A percentile compares a stretch with the other conserved stretches of the same genome.
Conservation (phyloP, 2,797 vertebrate species). For the Sebastes nivosus region DNA sequence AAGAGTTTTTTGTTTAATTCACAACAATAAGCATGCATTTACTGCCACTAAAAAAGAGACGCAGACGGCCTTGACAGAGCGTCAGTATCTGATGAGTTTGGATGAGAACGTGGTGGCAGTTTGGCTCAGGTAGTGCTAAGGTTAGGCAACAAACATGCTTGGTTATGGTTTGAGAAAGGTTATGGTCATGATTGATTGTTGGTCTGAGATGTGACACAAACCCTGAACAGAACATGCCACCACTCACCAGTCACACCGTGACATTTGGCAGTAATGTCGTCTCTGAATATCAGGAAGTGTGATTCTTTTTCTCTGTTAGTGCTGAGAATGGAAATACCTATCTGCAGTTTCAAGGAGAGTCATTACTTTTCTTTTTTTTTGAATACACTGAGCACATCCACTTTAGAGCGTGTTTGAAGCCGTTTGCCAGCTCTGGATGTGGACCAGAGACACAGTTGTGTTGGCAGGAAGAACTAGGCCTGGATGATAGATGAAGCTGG, state of each 20-base stretch:
- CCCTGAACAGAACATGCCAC: background rate
- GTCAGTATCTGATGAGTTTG: too few relatives aligned
- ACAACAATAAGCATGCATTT: too few relatives aligned
- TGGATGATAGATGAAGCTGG: slow-evolving; percentile 70
- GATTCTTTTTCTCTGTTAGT: background rate
- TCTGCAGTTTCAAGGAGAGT: slow-evolving; percentile 42
- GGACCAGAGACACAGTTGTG: slow-evolving; percentile 51
- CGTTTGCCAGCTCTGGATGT: slow-evolving; percentile 51
- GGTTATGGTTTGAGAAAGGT: background rate
- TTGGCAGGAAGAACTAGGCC: slow-evolving; percentile 56
- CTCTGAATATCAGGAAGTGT: background rate
- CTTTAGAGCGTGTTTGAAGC: slow-evolving; percentile 51
- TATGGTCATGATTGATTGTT: background rate
- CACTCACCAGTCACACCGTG: background rate
- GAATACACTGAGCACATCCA: slow-evolving; percentile 38
- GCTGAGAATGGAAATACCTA: slow-evolving; percentile 27
- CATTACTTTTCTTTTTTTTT: slow-evolving; percentile 34
- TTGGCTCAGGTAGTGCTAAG: too few relatives aligned
- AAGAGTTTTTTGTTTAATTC: too few relatives aligned
- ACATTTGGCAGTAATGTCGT: background rate
- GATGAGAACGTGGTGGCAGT: too few relatives aligned
- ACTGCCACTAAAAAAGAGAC: too few relatives aligned
- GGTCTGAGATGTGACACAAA: background rate
- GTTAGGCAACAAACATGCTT: too few relatives aligned
- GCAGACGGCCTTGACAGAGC: too few relatives aligned